A percentile compares a stretch with the other conserved stretches of the same genome.
phyloP scores from a whole-genome alignment of 2,888 invertebrate species.

The Seira musarum region DNA sequence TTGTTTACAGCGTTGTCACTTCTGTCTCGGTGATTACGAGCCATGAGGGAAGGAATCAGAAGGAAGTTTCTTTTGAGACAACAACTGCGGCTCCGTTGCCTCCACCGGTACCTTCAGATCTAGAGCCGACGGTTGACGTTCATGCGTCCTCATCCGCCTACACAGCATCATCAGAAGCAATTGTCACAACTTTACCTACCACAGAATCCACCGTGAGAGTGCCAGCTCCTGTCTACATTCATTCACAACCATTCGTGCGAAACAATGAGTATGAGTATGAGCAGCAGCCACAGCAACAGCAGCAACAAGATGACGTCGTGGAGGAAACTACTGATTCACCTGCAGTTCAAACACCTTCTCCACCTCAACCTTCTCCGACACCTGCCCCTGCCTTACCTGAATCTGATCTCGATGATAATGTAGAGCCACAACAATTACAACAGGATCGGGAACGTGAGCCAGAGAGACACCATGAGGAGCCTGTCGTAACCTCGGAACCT shows the following conservation, averaged over 20 bases:
- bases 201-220: constrained; percentile 25
- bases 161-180: neutral
- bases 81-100: constrained; percentile 31
- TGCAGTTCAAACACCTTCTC: constrained; percentile 16
- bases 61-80: constrained; percentile 35
- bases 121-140: neutral
- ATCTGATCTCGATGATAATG: too few relatives aligned
- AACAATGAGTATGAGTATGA: constrained; percentile 35
- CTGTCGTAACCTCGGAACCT: constrained; percentile 41
- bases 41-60: constrained; percentile 49
- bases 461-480: constrained; percentile 70
- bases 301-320: too few relatives aligned
- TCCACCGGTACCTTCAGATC: neutral
- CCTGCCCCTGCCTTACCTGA: constrained; percentile 77
- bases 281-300: too few relatives aligned
- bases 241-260: constrained; percentile 33
- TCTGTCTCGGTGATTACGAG: constrained; percentile 76
- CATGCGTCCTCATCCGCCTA: neutral
- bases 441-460: too few relatives aligned
- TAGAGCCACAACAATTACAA: too few relatives aligned
- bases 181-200: constrained; percentile 18
- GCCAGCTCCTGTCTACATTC: constrained; percentile 41
- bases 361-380: constrained; percentile 73
- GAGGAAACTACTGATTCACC: too few relatives aligned
- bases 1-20: constrained; percentile 77